Evolutionary conservation across 2,888 invertebrate species (phyloP), one percentile per base, ranked within the genome.

Genomic region (Eustalomyia histrio): DNA sequence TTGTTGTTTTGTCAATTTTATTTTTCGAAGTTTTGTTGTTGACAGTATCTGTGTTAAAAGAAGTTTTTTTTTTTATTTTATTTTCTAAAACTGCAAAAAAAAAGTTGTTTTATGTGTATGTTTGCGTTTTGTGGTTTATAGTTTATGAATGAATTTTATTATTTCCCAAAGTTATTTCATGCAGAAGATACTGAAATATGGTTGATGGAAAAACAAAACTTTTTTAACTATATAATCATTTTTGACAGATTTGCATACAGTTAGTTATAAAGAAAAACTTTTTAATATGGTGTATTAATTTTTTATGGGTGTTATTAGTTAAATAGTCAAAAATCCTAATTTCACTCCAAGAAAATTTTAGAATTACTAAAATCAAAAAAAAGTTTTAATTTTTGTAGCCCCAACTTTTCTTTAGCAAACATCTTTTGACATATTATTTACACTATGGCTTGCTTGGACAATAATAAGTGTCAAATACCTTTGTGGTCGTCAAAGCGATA

Each of bases 1-100:
- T 76, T 72, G 64, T 60, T 71, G 71, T 76, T 64, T 9, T 53
- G 64, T 43, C 33, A 58, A 24, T 58, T 57, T 69, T 17, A 53
- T n/a, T n/a, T n/a, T n/a, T n/a, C n/a, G n/a, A 64, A 55, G 57
- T 55, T 39, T 53, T 24, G 52, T 68, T 63, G 72, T 57, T 63
- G 67, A 57, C 68, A 68, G 18, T 63, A 71, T 71, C 58, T 55
- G 43, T 47, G 43, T 47, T 47, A 47, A 47, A 47, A 47, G 16
- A 47, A 47, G 43, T 7, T 47, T 1, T 47, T 47, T 47, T 14
- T 12, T 39, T 39, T 39, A 2, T 47, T 47, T 47, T 14, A 39
- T 39, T 39, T 39, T 4, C 43, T 2, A 4, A 29, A 47, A n/a
- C 4, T 1, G 2, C 6, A n/a, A 47, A 39, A 39, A 39, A 12